A percentile compares a stretch with the other conserved stretches of the same genome.
Conservation (phyloP, 1,140 invertebrate genomes). For the Papilio aristodemus region DNA sequence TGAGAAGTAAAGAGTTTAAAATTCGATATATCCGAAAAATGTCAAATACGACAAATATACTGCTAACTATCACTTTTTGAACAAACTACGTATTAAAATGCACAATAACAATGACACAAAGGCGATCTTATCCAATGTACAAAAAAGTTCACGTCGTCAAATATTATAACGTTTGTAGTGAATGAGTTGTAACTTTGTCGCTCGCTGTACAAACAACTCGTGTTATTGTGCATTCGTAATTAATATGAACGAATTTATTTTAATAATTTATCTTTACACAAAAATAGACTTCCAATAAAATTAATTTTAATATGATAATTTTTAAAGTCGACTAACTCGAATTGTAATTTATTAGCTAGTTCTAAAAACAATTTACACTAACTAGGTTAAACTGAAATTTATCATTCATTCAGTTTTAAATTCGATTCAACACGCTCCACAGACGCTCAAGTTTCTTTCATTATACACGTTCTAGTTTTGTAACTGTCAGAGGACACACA, state of each 20-base stretch:
- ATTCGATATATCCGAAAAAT: not conserved
- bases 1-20: not conserved
- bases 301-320: not conserved
- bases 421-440: not conserved
- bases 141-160: not conserved
- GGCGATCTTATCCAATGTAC: not conserved
- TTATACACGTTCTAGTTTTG: not conserved
- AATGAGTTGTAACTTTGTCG: too few species aligned
- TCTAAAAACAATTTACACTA: not conserved
- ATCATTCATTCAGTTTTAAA: not conserved
- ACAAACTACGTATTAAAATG: not conserved
- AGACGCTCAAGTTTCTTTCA: not conserved
- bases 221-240: not conserved
- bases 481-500: too few species aligned
- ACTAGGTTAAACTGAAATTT: slow-evolving; percentile 1
- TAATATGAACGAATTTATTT: not conserved
- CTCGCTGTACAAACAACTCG: too few species aligned
- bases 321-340: not conserved
- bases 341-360: not conserved
- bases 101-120: not conserved
- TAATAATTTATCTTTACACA: not conserved
- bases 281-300: not conserved
- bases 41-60: not conserved
- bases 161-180: too few species aligned
- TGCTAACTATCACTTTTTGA: not conserved